Conservation (phyloP, 2,113 vertebrate genomes). For the Poeciliopsis turrubarensis region DNA sequence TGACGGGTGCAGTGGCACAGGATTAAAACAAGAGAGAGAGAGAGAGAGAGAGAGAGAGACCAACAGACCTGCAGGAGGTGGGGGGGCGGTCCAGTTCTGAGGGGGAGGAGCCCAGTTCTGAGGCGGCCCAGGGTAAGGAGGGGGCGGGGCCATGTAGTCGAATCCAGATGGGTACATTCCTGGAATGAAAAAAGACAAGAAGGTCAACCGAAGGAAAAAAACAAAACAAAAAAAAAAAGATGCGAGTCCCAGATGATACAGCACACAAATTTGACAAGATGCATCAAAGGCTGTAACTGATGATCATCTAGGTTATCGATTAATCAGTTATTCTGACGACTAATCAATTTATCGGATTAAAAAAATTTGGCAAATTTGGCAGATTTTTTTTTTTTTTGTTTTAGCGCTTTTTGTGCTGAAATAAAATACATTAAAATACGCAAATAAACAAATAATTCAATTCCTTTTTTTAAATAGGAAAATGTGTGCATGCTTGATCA, state of each 20-base stretch:
- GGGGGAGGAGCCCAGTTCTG: slow-evolving; percentile 74
- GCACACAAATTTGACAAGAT: no score
- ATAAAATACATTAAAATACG: no score
- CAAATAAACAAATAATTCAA: no score
- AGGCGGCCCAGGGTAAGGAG: slow-evolving; percentile 84
- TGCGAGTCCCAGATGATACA: not conserved
- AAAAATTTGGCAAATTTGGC: no score
- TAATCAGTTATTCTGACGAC: no score
- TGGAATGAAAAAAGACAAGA: slow-evolving; percentile 51
- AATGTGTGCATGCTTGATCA: no score
- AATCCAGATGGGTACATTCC: slow-evolving; percentile 82
- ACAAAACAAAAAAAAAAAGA: not conserved
- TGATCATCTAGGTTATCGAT: no score
- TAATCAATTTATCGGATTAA: no score
- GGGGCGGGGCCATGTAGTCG: slow-evolving; percentile 85
- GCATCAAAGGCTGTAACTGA: no score
- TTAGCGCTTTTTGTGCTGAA: no score
- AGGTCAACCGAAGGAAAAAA: not conserved
- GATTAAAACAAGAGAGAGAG: not conserved
- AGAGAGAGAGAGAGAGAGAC: slow-evolving; percentile 8
- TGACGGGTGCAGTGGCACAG: slow-evolving; percentile 67
- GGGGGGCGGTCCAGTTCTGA: slow-evolving; percentile 67
- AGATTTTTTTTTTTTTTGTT: no score
- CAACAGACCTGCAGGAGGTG: slow-evolving; percentile 71
- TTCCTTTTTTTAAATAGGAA: no score